These are phyloP conservation scores for Neotoxoptera formosana DNA, from an alignment of 1,140 invertebrate species.

Conservation along the genomic window DNA sequence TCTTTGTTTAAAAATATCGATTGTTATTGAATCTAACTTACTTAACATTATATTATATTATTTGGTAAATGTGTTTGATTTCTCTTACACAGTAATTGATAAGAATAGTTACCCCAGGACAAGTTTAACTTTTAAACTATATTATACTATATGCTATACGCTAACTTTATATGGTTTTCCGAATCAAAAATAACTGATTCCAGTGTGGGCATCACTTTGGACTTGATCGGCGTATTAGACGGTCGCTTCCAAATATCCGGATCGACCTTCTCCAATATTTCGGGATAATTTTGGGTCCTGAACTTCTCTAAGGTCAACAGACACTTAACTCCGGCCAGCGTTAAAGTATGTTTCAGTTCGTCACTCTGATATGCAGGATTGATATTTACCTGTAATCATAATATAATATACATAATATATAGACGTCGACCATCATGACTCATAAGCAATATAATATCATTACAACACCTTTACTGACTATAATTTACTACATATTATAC, in stretches of 20 bases:
- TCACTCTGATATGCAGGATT: constrained; percentile 38
- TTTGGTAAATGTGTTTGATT: too few relatives aligned
- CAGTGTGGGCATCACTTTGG: constrained; percentile 61
- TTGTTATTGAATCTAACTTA: too few relatives aligned
- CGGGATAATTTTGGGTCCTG: constrained; percentile 76
- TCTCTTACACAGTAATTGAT: too few relatives aligned
- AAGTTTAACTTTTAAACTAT: too few relatives aligned
- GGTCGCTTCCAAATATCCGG: constrained; percentile 58
- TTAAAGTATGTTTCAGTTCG: constrained; percentile 14
- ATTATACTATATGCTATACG: background rate
- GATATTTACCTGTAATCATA: constrained; percentile 15
- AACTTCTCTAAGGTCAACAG: constrained; percentile 74
- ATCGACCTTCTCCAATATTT: constrained; percentile 68
- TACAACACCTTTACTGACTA: background rate
- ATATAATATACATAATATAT: background rate
- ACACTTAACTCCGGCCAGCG: background rate
- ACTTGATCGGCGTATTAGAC: constrained; percentile 38
- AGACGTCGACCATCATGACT: background rate
- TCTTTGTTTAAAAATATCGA: too few relatives aligned
- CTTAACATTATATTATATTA: too few relatives aligned
- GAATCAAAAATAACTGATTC: constrained; percentile 31
- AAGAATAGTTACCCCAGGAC: too few relatives aligned
- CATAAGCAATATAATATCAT: background rate
- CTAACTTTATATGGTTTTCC: constrained; percentile 29
- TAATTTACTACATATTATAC: background rate